phyloP scores from a whole-genome alignment of 2,113 vertebrate species.

The Gavia stellata region DNA sequence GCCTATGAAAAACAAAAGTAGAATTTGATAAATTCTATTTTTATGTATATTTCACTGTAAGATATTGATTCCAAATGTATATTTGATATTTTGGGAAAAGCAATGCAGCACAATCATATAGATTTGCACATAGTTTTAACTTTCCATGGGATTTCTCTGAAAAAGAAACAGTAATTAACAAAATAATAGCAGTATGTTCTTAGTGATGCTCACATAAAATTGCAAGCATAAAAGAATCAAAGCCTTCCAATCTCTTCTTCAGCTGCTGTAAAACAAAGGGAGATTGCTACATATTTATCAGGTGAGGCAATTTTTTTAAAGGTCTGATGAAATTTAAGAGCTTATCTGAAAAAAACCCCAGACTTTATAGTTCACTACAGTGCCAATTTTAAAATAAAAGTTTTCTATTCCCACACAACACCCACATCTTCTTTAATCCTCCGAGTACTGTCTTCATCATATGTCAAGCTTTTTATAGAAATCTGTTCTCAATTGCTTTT shows the following conservation, averaged over 20 bases:
- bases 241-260: neutral
- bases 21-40: neutral
- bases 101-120: neutral
- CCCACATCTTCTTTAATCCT: neutral
- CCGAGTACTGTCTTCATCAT: neutral
- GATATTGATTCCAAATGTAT: neutral
- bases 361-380: neutral
- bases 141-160: neutral
- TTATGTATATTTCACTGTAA: neutral
- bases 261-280: neutral
- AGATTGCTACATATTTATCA: neutral
- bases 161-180: neutral
- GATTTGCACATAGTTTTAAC: neutral
- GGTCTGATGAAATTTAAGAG: neutral
- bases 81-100: neutral
- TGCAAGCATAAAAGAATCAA: neutral
- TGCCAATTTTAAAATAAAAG: neutral
- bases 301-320: neutral
- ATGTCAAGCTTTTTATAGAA: neutral
- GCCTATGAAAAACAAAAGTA: neutral
- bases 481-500: neutral
- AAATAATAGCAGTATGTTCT: neutral
- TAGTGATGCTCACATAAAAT: neutral
- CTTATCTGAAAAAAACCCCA: neutral
- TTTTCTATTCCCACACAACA: neutral